Base-by-base conservation (phyloP, 1,140 invertebrate genomes). In the Ooceraea biroi region DNA sequence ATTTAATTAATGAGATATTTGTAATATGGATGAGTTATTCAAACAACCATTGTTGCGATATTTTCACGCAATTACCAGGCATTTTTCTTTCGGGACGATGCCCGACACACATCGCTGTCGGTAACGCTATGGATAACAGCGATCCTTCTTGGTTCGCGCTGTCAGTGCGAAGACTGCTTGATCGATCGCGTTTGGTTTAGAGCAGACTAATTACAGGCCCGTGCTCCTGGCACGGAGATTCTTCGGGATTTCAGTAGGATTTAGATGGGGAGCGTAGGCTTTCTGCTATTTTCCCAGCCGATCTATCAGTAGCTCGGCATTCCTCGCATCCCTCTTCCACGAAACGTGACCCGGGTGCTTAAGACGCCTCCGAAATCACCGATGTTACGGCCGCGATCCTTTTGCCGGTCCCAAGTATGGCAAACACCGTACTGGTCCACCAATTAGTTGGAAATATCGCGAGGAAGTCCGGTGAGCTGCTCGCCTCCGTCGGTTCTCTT, bases 241-340 rank as follows among this genome's bases (percentile, higher is more conserved):
- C 46, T 12, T 22, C 27, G 48, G 68, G 83, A 85, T 78, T 88
- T 57, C 14, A 41, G 69, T 44, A 14, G 52, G 17, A 41, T 68
- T 72, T 30, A 25, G 1, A 60, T 50, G 30, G n/a, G 66, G 48
- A 19, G 22, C 17, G 22, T 48, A 66, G 71, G 58, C 82, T 71
- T 57, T 78, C 82, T 41, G 55, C 10, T 58, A 63, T 77, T 83
- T 78, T 77, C 74, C 36, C 11, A 27, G 30, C 36, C 68, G 68
- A 77, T 88, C 69, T 55, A 86, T 89, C 87, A 86, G 19, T 14
- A 14, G 11, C 82, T 80, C 57, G 63, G 50, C 76, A 80, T 80
- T 85, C 63, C 60, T 74, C 57, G 44, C 41, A 61, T 41, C 52
- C 48, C 27, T 68, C 30, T 46, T 48, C 27, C 82, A 36, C 25